Conservation (phyloP, 2,888 invertebrate genomes). For the Conomelus anceps region DNA sequence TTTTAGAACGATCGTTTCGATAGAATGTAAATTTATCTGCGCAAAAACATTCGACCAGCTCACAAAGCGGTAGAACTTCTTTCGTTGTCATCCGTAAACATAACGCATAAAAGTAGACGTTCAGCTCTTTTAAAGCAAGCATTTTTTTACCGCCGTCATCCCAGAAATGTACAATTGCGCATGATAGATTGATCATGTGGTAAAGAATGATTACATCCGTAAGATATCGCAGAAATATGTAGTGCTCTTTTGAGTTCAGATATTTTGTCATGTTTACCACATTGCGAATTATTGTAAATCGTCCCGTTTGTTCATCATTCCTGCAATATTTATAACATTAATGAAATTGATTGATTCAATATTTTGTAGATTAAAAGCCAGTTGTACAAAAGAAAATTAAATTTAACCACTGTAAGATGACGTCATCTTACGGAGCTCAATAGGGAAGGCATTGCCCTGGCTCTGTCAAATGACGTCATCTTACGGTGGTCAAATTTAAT, state of each 20-base stretch:
- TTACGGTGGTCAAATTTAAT: too few relatives aligned
- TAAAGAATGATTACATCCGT: neutral
- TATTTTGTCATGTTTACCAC: neutral
- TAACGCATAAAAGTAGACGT: neutral
- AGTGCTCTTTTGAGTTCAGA: neutral
- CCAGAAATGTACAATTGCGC: neutral
- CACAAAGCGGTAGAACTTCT: neutral
- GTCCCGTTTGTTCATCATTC: neutral
- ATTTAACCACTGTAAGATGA: too few relatives aligned
- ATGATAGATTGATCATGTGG: neutral
- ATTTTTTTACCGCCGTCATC: neutral
- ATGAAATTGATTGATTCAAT: too few relatives aligned
- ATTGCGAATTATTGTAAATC: neutral
- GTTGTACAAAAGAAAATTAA: too few relatives aligned
- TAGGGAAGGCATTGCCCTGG: too few relatives aligned
- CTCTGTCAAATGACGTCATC: too few relatives aligned
- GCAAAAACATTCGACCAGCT: neutral
- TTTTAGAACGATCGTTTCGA: neutral
- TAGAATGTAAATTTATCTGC: neutral
- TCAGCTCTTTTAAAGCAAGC: neutral
- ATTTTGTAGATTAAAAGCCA: too few relatives aligned
- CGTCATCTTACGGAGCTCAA: too few relatives aligned
- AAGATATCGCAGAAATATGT: neutral
- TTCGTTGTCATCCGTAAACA: neutral
- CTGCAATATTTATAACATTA: too few relatives aligned